Percentiles rank a stretch among this genome's conserved stretches.
Evolutionary conservation across 2,113 vertebrate genomes (phyloP).

Genomic region (Tupaia tana): DNA sequence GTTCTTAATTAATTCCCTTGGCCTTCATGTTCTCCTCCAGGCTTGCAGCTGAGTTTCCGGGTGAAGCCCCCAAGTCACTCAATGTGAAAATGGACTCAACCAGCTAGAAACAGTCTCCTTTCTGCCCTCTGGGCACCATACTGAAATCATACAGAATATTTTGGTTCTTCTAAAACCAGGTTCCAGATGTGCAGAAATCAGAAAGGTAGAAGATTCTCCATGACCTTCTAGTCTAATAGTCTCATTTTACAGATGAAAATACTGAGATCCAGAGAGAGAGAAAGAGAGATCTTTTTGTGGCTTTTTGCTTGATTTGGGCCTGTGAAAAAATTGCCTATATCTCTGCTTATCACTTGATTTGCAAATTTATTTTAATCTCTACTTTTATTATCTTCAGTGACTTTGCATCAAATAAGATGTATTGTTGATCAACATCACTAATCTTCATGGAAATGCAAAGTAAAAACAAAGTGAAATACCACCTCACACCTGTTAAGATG

Average conservation of each 20-base stretch:
- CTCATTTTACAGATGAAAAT: constrained; percentile 1
- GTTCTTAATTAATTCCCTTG: not conserved
- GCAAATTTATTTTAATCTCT: constrained; percentile 12
- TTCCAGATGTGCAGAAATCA: not conserved
- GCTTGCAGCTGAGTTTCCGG: not conserved
- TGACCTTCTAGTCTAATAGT: not conserved
- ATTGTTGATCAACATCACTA: not conserved
- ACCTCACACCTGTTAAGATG: not conserved
- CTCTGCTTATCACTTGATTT: not conserved
- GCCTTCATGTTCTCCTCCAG: not conserved
- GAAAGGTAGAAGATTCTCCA: not conserved
- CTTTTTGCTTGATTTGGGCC: not conserved
- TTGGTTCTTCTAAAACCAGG: too few species aligned
- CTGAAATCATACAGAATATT: not conserved
- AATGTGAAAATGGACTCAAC: not conserved
- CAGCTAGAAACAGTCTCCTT: not conserved
- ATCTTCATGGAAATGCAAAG: not conserved
- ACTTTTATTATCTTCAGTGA: not conserved
- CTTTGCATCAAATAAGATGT: not conserved
- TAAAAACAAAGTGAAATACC: not conserved
- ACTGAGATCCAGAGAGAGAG: not conserved
- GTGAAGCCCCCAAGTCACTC: not conserved
- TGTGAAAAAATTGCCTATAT: not conserved
- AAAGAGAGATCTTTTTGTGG: not conserved
- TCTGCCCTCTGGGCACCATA: not conserved